Percentiles rank a stretch among this genome's conserved stretches.
phyloP scores from a whole-genome alignment of 2,888 invertebrate species.

The Polylopha cassiicola region DNA sequence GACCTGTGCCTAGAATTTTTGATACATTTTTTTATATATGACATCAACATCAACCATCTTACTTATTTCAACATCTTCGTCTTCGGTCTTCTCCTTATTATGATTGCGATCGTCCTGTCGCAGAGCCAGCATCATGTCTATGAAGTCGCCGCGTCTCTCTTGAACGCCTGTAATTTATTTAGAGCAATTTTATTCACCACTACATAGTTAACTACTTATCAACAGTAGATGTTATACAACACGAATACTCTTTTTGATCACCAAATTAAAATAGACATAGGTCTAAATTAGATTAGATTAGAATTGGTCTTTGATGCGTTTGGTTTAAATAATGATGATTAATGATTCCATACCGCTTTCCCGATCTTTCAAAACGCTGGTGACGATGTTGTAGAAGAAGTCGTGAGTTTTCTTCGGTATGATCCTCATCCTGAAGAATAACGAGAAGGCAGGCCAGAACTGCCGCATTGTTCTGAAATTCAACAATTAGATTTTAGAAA shows the following conservation, averaged over 20 bases:
- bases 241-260: too few relatives aligned
- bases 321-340: not conserved
- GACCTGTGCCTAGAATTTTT: not conserved
- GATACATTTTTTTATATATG: not conserved
- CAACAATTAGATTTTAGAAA: not conserved
- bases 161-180: conserved; percentile 55
- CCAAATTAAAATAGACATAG: too few relatives aligned
- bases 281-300: too few relatives aligned
- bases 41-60: conserved; percentile 29
- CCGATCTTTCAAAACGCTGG: conserved; percentile 56
- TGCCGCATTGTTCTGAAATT: conserved; percentile 67
- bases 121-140: conserved; percentile 76
- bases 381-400: conserved; percentile 67
- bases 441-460: conserved; percentile 68
- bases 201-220: too few relatives aligned
- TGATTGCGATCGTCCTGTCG: conserved; percentile 58
- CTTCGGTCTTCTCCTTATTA: conserved; percentile 37
- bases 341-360: conserved; percentile 46
- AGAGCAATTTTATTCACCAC: too few relatives aligned
- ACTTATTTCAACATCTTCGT: conserved; percentile 65
- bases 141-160: conserved; percentile 73
- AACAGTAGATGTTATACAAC: too few relatives aligned
- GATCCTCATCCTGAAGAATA: conserved; percentile 66
- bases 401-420: conserved; percentile 70
- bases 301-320: too few relatives aligned